phyloP scores from a whole-genome alignment of 2,797 vertebrate species.

The Tarsius wallacei region DNA sequence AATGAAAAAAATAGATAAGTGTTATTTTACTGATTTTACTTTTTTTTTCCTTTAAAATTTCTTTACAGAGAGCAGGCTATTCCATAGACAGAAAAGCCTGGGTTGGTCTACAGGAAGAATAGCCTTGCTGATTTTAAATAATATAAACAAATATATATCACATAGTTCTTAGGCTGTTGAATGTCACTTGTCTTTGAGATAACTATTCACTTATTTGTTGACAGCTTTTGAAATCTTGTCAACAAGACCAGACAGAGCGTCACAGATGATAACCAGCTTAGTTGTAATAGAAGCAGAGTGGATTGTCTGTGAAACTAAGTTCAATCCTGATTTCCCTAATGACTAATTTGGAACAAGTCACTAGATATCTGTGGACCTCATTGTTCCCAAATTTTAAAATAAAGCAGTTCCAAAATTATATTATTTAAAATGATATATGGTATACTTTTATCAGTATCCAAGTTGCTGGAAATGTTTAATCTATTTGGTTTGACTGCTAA shows the following conservation, averaged over 20 bases:
- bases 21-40: neutral
- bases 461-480: conserved; percentile 23
- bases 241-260: neutral
- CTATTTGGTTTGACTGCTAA: neutral
- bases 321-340: neutral
- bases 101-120: too few species aligned
- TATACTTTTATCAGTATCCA: neutral
- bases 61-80: too few species aligned
- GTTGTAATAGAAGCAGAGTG: neutral
- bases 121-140: conserved; percentile 9
- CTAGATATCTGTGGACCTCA: neutral
- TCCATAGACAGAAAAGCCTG: too few species aligned
- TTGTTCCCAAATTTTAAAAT: neutral
- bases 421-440: neutral
- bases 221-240: neutral
- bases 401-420: neutral
- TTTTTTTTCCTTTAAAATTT: too few species aligned
- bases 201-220: neutral
- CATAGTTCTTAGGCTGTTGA: neutral
- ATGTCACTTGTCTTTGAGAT: neutral
- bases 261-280: neutral
- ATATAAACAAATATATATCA: neutral
- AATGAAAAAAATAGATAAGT: neutral
- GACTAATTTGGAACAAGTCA: neutral
- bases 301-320: neutral